Evolutionary conservation across 2,888 invertebrate genomes (phyloP).

Genomic region (Polia nebulosa): DNA sequence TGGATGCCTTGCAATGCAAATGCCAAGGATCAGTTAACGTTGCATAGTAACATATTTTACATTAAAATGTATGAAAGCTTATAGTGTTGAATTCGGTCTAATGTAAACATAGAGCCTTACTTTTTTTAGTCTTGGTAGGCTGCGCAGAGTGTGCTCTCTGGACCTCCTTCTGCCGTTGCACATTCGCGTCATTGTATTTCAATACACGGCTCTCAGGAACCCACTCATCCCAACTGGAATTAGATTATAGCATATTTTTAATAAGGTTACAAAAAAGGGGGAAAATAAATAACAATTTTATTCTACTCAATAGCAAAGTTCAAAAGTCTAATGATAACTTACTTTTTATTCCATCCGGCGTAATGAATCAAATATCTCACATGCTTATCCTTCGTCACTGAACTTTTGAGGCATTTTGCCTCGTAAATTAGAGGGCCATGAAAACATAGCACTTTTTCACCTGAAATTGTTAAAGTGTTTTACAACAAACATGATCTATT

Average conservation of each 20-base stretch:
- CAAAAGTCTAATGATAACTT: constrained; percentile 74
- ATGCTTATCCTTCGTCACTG: constrained; percentile 96
- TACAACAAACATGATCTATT: neutral
- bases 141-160: constrained; percentile 95
- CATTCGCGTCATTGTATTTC: constrained; percentile 97
- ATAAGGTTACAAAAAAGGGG: neutral
- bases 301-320: neutral
- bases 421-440: constrained; percentile 99
- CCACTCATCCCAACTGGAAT: constrained; percentile 96
- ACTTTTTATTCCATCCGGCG: constrained; percentile 99
- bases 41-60: neutral
- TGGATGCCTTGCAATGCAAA: neutral
- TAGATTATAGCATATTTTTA: constrained; percentile 25
- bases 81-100: neutral
- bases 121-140: constrained; percentile 93
- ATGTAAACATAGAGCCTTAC: constrained; percentile 73
- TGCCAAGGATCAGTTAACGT: neutral
- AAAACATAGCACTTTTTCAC: constrained; percentile 98
- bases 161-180: constrained; percentile 96
- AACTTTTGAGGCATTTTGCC: constrained; percentile 97
- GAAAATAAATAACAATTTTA: neutral
- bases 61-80: neutral
- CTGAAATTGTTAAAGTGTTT: constrained; percentile 84
- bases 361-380: constrained; percentile 98
- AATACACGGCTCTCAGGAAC: constrained; percentile 97